Base-by-base conservation (phyloP, 2,113 vertebrate species). In the Dipodomys ordii region DNA sequence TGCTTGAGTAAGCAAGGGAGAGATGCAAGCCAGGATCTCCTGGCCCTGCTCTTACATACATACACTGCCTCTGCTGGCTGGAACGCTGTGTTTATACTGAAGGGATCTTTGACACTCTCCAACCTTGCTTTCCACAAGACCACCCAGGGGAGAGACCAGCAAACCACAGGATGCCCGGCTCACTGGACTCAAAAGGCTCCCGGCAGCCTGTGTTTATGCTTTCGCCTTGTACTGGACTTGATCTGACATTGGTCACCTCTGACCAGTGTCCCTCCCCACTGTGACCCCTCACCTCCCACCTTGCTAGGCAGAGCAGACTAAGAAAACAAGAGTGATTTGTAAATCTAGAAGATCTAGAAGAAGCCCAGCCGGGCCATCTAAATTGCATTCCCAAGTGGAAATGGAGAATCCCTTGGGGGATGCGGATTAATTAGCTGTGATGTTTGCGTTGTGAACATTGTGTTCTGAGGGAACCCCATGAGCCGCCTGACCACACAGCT, bases 381-480 rank as follows among this genome's bases (percentile, higher is more conserved):
- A 88, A 88, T 73, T 78, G 86, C 89, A 93, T 91, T 92, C 94
- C 87, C 86, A 90, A 89, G 95, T 88, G 83, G 94, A 94, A 94
- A 87, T 57, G 39, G 65, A 93, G 90, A 87, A 85, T 77, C 92
- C 83, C 46, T 83, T 83, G 53, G 80, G 94, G 94, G 80, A 60
- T 76, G 91, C 18, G 77, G 86, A 91, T 95, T 91, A 93, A 95
- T 93, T 92, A 92, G 82, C 87, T 71, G 27, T 72, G 89, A 88
- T n/a, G n/a, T 87, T 91, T 74, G 60, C 53, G 78, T 16, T 67
- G 23, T 1, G 65, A 46, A 32, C 77, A 28, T 79, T 22, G 69
- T 71, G 79, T 39, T 65, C 93, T 28, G 27, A 88, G 82, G 19
- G 35, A 88, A 23, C 18, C 0, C 0, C 9, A 20, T 53, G 35